Evolutionary conservation across 2,113 vertebrate genomes (phyloP).

Genomic region (Carassius carassius): DNA sequence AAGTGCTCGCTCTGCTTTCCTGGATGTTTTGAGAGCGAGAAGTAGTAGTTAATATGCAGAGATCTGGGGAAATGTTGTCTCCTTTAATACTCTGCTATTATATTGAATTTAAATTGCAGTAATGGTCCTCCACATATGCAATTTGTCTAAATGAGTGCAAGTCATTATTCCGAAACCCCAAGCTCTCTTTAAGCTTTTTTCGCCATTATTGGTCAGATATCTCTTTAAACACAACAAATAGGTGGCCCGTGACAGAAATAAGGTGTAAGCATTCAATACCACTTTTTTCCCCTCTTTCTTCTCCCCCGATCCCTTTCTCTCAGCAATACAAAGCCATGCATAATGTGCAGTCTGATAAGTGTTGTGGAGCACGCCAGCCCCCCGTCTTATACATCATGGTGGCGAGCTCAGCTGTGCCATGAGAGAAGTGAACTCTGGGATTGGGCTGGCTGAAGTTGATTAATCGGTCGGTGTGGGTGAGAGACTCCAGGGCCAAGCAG

Average conservation of each 20-base stretch:
- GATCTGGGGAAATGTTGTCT: slow-evolving; percentile 54
- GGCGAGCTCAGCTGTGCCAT: slow-evolving; percentile 83
- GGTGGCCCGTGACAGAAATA: slow-evolving; percentile 75
- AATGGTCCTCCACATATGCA: slow-evolving; percentile 67
- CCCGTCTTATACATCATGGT: slow-evolving; percentile 82
- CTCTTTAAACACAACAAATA: slow-evolving; percentile 70
- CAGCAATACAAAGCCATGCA: slow-evolving; percentile 77
- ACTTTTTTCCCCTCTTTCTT: background rate
- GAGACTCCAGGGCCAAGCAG: slow-evolving; percentile 99
- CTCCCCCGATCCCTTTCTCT: slow-evolving; percentile 46
- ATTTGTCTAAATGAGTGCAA: slow-evolving; percentile 78
- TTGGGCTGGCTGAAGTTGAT: slow-evolving; percentile 99
- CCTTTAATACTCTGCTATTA: slow-evolving; percentile 64
- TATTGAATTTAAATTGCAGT: slow-evolving; percentile 66
- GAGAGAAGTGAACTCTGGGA: slow-evolving; percentile 87
- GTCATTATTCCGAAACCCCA: slow-evolving; percentile 73
- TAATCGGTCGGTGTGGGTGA: slow-evolving; percentile 99
- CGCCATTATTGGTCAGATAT: slow-evolving; percentile 69
- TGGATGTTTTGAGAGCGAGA: slow-evolving; percentile 57
- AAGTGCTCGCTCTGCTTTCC: slow-evolving; percentile 2
- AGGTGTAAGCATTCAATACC: slow-evolving; percentile 78
- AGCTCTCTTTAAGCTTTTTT: slow-evolving; percentile 52
- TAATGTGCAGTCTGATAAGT: slow-evolving; percentile 82
- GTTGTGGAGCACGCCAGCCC: slow-evolving; percentile 74
- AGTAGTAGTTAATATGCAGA: slow-evolving; percentile 55